These are phyloP conservation scores for Tetanocera ferruginea DNA, from an alignment of 2,888 invertebrate genomes.

Conservation along the genomic window DNA sequence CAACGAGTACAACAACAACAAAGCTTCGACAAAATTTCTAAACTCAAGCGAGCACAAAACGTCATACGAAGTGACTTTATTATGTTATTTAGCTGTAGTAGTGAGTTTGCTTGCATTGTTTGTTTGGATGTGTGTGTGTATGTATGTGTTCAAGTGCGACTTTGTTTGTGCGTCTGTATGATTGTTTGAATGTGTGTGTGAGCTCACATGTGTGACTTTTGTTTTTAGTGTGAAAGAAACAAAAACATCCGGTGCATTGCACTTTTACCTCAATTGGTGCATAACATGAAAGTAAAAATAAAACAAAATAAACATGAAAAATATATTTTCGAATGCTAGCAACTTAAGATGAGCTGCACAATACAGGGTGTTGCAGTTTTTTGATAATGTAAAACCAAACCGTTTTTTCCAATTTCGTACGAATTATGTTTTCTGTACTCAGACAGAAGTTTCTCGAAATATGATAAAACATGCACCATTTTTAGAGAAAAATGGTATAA, in stretches of 20 bases:
- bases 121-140: neutral
- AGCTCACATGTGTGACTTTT: neutral
- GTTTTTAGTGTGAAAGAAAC: constrained; percentile 19
- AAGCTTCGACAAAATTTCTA: constrained; percentile 27
- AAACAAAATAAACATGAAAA: too few species aligned
- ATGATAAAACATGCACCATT: too few species aligned
- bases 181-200: neutral
- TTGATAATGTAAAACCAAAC: too few species aligned
- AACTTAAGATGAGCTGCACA: neutral
- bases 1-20: neutral
- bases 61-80: constrained; percentile 21
- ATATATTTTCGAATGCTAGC: neutral
- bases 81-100: constrained; percentile 24
- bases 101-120: neutral
- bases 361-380: neutral
- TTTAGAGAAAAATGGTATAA: too few species aligned
- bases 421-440: too few species aligned
- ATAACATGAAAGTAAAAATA: neutral
- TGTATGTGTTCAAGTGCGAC: too few species aligned
- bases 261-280: constrained; percentile 14
- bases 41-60: constrained; percentile 20
- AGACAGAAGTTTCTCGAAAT: too few species aligned
- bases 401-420: too few species aligned
- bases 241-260: constrained; percentile 36
- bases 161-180: neutral